Conservation (phyloP, 2,797 vertebrate species). For the Sternarchorhynchus goeldii region DNA sequence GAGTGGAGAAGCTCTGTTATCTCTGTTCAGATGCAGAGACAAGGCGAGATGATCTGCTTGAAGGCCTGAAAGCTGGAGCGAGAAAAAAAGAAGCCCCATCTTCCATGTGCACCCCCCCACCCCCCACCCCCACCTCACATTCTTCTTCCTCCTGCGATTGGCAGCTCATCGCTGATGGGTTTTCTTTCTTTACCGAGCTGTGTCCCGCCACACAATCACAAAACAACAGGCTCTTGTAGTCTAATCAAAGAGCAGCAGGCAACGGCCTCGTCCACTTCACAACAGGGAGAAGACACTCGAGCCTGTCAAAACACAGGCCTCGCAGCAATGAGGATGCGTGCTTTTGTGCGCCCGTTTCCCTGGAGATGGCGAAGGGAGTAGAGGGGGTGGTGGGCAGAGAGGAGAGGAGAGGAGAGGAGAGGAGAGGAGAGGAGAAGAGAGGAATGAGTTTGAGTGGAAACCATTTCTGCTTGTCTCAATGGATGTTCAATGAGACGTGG, state of each 20-base stretch:
- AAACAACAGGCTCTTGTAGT: constrained; percentile 51
- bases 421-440: constrained; percentile 5
- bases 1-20: constrained; percentile 28
- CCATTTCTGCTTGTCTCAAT: constrained; percentile 52
- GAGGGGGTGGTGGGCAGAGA: constrained; percentile 6
- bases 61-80: constrained; percentile 26
- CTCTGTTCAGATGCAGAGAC: constrained; percentile 20
- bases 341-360: constrained; percentile 52
- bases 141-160: constrained; percentile 28
- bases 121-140: neutral
- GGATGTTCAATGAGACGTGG: constrained; percentile 52
- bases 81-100: constrained; percentile 7
- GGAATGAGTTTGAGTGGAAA: constrained; percentile 49
- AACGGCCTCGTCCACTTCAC: constrained; percentile 42
- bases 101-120: neutral
- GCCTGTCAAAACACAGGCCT: constrained; percentile 53
- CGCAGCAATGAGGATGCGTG: constrained; percentile 36
- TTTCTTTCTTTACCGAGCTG: constrained; percentile 43
- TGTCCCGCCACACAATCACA: constrained; percentile 40
- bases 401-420: constrained; percentile 11
- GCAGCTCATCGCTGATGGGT: constrained; percentile 18
- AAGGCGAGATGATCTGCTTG: constrained; percentile 29
- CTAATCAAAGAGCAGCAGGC: constrained; percentile 45
- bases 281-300: constrained; percentile 47
- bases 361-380: constrained; percentile 32